Evolutionary conservation across 2,113 vertebrate species (phyloP).

Genomic region (Nerophis lumbriciformis): DNA sequence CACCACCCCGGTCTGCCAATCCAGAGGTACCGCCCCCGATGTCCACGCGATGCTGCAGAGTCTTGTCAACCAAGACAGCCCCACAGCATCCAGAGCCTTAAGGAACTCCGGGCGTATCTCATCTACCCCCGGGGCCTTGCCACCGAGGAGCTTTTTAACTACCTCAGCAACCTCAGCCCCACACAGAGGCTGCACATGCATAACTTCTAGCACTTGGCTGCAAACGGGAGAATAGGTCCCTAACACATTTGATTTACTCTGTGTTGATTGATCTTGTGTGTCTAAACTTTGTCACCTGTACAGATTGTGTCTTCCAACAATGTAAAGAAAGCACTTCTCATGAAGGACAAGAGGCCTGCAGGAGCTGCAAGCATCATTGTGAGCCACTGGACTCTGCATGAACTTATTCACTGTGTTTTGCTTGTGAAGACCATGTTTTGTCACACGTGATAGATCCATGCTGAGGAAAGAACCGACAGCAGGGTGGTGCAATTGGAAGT

Average conservation of each 20-base stretch:
- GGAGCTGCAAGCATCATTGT: conserved; percentile 89
- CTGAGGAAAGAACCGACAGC: conserved; percentile 93
- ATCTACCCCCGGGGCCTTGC: no score
- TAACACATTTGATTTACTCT: neutral
- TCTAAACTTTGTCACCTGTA: conserved; percentile 10
- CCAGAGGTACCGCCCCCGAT: no score
- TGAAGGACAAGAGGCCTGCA: conserved; percentile 84
- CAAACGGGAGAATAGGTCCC: no score
- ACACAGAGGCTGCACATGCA: no score
- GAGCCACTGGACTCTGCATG: conserved; percentile 20
- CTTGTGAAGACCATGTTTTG: neutral
- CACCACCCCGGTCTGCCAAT: no score
- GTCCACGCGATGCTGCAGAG: no score
- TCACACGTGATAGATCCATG: conserved; percentile 73
- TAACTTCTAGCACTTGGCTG: no score
- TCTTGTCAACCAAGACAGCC: no score
- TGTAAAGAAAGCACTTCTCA: conserved; percentile 79
- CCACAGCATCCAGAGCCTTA: no score
- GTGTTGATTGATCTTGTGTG: neutral
- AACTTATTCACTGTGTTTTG: neutral
- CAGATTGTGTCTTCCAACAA: conserved; percentile 89
- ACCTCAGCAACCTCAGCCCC: no score
- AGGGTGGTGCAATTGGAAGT: conserved; percentile 84
- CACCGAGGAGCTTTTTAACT: no score
- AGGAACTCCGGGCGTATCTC: no score